Conservation (phyloP, 2,888 invertebrate species). For the Mylabris sibirica region DNA sequence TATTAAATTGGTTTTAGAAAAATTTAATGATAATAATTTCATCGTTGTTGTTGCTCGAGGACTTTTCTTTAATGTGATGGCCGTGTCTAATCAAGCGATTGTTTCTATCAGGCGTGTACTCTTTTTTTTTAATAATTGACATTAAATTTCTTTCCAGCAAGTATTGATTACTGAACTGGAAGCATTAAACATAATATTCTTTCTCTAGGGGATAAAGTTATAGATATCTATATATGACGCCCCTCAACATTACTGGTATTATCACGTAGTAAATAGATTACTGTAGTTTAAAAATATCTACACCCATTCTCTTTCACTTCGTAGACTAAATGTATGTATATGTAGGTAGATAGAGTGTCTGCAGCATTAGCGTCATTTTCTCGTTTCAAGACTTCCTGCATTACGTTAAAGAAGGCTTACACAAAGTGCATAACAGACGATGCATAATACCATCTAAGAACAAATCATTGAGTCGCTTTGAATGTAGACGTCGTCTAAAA, state of each 20-base stretch:
- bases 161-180: conserved; percentile 2
- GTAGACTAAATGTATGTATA: background rate
- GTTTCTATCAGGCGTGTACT: background rate
- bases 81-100: conserved; percentile 7
- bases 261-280: conserved; percentile 4
- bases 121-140: background rate
- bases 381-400: conserved; percentile 21
- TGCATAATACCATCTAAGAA: conserved; percentile 33
- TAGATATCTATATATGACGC: background rate
- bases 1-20: conserved; percentile 29
- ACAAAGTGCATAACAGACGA: conserved; percentile 36
- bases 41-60: conserved; percentile 10
- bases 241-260: conserved; percentile 6
- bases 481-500: conserved; percentile 31
- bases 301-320: background rate
- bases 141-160: background rate
- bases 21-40: conserved; percentile 33
- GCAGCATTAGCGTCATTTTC: conserved; percentile 21
- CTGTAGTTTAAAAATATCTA: conserved; percentile 8
- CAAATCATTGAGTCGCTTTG: conserved; percentile 34
- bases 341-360: conserved; percentile 9
- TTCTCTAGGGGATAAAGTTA: background rate
- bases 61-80: conserved; percentile 2
- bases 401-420: conserved; percentile 35
- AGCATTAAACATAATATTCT: background rate